Evolutionary conservation across 30 jellyfish, hydroid and myxozoan species (phyloP).

Genomic region (Turritopsis dohrnii): DNA sequence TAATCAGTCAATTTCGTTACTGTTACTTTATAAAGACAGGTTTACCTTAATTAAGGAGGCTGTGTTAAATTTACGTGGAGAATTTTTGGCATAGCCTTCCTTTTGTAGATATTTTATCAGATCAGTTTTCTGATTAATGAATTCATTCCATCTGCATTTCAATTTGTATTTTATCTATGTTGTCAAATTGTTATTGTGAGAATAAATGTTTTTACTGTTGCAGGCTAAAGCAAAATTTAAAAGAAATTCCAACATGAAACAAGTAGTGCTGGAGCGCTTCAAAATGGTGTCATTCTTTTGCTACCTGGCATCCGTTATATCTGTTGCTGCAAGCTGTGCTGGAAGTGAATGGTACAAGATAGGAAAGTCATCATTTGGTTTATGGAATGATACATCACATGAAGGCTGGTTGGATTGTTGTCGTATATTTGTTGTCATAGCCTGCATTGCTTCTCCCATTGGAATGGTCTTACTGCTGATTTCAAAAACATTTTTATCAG

Average conservation of each 20-base stretch:
- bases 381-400: background rate
- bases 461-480: background rate
- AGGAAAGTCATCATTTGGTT: background rate
- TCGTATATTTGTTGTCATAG: background rate
- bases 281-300: background rate
- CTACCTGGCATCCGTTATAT: background rate
- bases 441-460: background rate
- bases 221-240: no score
- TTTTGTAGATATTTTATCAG: no score
- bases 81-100: no score
- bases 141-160: no score
- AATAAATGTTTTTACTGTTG: no score
- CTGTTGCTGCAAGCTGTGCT: background rate
- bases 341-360: background rate
- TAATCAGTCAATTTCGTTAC: no score
- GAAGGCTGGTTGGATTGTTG: background rate
- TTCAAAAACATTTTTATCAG: background rate
- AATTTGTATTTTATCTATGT: no score
- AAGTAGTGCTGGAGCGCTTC: background rate
- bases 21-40: no score
- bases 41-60: no score
- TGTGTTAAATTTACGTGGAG: no score
- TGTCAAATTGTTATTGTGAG: no score
- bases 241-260: background rate
- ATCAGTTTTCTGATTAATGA: no score